Conservation (phyloP, 64 coral and sea anemone genomes). For the Montipora efflorescens region DNA sequence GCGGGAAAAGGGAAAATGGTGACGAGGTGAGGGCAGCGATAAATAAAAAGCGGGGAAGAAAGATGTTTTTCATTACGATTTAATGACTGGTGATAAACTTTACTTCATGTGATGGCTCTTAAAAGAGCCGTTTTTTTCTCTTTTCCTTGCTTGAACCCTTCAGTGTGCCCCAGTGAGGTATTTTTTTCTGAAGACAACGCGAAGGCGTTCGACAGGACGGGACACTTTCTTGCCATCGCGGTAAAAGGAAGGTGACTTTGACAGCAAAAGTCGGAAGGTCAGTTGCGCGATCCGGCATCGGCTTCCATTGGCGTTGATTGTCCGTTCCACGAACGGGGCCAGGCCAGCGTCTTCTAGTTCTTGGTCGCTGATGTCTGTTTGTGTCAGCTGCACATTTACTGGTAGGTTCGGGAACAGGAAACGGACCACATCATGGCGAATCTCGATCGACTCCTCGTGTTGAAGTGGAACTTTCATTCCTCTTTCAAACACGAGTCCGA, state of each 20-base stretch:
- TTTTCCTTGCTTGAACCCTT: no score
- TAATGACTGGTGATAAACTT: no score
- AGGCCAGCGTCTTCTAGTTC: conserved; percentile 12
- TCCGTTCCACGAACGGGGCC: conserved; percentile 10
- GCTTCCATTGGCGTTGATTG: conserved; percentile 3
- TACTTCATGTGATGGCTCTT: no score
- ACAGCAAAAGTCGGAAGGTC: conserved; percentile 7
- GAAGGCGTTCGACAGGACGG: conserved; percentile 29
- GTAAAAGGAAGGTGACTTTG: conserved; percentile 16
- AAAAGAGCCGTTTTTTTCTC: no score
- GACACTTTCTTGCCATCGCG: not conserved
- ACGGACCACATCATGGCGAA: not conserved
- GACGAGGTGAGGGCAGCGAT: no score
- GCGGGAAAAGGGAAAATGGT: no score
- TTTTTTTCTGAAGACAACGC: conserved; percentile 19
- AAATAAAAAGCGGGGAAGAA: no score
- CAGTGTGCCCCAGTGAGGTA: not conserved
- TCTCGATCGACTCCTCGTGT: not conserved
- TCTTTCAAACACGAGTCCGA: conserved; percentile 15
- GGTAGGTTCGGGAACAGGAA: conserved; percentile 23
- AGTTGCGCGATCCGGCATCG: not conserved
- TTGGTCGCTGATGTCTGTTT: not conserved
- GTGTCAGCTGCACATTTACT: not conserved
- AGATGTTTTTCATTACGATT: no score
- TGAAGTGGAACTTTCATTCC: conserved; percentile 20